A percentile compares a stretch with the other conserved stretches of the same genome.
phyloP scores from a whole-genome alignment of 2,797 vertebrate genomes.

The Phylloscopus collybita region DNA sequence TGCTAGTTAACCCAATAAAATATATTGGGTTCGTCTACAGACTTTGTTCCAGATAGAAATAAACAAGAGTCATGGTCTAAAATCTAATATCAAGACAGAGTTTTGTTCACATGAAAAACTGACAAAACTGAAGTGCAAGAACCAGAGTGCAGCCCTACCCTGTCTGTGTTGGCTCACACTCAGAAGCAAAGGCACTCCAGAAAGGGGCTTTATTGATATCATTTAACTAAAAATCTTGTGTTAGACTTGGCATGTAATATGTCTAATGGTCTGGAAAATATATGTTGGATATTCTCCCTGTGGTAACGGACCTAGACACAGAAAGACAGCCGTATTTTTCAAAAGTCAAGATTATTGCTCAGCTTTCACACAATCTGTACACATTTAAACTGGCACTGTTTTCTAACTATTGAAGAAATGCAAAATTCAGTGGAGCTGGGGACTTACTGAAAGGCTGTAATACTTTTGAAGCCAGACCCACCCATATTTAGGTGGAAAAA shows the following conservation, averaged over 20 bases:
- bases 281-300: neutral
- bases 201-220: neutral
- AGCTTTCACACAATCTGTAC: neutral
- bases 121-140: neutral
- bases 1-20: neutral
- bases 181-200: neutral
- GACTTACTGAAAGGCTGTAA: neutral
- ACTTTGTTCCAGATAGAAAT: conserved; percentile 3
- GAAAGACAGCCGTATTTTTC: neutral
- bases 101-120: neutral
- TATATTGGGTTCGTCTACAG: conserved; percentile 19
- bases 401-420: neutral
- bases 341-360: neutral
- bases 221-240: conserved; percentile 36
- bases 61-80: neutral
- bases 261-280: neutral
- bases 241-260: neutral
- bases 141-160: neutral
- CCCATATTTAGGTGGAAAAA: neutral
- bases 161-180: neutral
- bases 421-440: neutral
- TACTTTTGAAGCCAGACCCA: neutral
- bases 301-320: neutral
- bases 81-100: neutral
- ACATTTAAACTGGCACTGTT: neutral